Evolutionary conservation across 2,888 invertebrate species (phyloP).

Genomic region (Eupithecia vulgata): DNA sequence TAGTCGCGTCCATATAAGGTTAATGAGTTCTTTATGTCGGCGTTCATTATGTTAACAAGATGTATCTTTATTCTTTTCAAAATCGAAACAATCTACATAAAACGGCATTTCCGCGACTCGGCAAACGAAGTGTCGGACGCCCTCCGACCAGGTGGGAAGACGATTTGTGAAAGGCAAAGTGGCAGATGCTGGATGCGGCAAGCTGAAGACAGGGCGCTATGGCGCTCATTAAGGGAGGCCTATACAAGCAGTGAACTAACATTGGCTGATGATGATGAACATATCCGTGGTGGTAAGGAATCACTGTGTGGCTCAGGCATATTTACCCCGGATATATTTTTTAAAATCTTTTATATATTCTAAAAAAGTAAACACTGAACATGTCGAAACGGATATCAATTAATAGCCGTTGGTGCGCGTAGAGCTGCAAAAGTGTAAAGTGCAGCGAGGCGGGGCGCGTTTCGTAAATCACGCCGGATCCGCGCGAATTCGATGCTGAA

Average conservation of each 20-base stretch:
- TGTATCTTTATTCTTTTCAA: background rate
- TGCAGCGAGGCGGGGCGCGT: conserved; percentile 76
- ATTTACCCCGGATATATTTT: conserved; percentile 1
- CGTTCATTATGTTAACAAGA: background rate
- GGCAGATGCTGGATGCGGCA: too few species aligned
- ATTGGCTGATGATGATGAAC: too few species aligned
- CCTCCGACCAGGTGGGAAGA: too few species aligned
- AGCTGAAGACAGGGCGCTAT: too few species aligned
- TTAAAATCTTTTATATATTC: conserved; percentile 22
- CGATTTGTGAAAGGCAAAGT: too few species aligned
- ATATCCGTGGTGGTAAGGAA: background rate
- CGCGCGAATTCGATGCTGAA: conserved; percentile 73
- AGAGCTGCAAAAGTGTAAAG: conserved; percentile 82
- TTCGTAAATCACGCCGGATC: conserved; percentile 77
- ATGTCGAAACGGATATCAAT: conserved; percentile 76
- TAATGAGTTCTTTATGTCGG: conserved; percentile 1
- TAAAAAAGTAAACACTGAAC: conserved; percentile 56
- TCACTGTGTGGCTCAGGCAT: background rate
- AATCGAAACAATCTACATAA: background rate
- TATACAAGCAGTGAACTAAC: too few species aligned
- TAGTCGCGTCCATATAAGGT: background rate
- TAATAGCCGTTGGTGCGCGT: conserved; percentile 75
- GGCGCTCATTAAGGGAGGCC: too few species aligned
- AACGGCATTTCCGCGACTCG: too few species aligned
- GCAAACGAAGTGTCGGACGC: too few species aligned